Conservation (phyloP, 2,797 vertebrate species). For the Arnoldichthys spilopterus region DNA sequence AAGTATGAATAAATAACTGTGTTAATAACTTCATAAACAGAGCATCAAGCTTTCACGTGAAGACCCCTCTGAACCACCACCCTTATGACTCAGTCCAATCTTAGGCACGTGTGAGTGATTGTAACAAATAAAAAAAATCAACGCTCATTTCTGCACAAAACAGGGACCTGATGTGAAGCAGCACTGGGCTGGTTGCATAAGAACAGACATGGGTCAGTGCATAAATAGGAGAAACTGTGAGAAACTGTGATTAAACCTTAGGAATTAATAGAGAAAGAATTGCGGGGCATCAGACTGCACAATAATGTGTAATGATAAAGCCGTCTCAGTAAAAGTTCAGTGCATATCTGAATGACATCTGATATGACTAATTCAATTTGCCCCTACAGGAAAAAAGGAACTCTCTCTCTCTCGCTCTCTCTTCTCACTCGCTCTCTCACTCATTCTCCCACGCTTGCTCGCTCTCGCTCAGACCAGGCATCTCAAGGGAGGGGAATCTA, state of each 20-base stretch:
- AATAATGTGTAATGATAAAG: conserved; percentile 16
- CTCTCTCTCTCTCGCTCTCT: conserved; percentile 12
- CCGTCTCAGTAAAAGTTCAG: conserved; percentile 2
- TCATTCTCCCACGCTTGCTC: neutral
- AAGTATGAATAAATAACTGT: neutral
- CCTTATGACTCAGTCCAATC: conserved; percentile 2
- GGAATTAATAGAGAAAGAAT: neutral
- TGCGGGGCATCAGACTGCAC: conserved; percentile 11
- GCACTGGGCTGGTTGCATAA: conserved; percentile 33
- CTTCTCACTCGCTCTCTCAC: neutral
- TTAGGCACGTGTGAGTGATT: neutral
- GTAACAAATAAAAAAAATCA: conserved; percentile 1
- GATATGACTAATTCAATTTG: conserved; percentile 35
- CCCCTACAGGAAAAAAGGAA: conserved; percentile 8
- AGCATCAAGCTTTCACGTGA: neutral
- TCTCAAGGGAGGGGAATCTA: conserved; percentile 20
- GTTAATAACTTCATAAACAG: neutral
- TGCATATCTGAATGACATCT: conserved; percentile 32
- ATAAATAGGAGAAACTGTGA: neutral
- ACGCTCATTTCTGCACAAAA: neutral
- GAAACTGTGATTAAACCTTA: conserved; percentile 1
- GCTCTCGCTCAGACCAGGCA: neutral
- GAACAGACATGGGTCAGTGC: neutral
- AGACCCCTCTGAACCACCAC: neutral
- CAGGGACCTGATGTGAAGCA: conserved; percentile 5